Conservation (phyloP, 2,797 vertebrate species). For the Onychomys leucogaster region DNA sequence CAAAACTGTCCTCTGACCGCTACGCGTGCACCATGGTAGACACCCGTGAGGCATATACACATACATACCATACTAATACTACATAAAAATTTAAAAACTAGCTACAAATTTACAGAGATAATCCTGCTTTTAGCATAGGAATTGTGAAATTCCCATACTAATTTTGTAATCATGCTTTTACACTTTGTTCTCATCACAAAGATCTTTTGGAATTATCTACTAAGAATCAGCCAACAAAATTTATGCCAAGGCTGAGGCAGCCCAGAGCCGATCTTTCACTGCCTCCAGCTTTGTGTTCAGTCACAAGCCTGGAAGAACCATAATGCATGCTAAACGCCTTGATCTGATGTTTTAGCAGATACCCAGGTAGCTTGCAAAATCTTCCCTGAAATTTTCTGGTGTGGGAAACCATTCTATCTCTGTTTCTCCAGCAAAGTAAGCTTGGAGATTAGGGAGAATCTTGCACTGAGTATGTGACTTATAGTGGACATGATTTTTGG, state of each 20-base stretch:
- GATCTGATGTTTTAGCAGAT: neutral
- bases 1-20: neutral
- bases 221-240: conserved; percentile 67
- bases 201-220: conserved; percentile 66
- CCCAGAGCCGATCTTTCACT: conserved; percentile 3
- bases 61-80: neutral
- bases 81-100: neutral
- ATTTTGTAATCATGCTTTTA: conserved; percentile 73
- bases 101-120: conserved; percentile 37
- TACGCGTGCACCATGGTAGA: neutral
- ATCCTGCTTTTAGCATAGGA: conserved; percentile 47
- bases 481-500: neutral
- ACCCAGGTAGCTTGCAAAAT: neutral
- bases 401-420: neutral
- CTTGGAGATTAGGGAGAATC: neutral
- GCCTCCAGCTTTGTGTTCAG: neutral
- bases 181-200: conserved; percentile 73
- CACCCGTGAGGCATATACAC: neutral
- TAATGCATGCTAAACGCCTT: neutral
- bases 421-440: conserved; percentile 24
- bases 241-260: conserved; percentile 21
- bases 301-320: neutral
- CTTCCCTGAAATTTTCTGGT: neutral
- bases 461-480: neutral
- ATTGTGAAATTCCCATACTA: conserved; percentile 60